These are phyloP conservation scores for Poecile atricapillus DNA, from an alignment of 2,113 vertebrate species.

Conservation along the genomic window DNA sequence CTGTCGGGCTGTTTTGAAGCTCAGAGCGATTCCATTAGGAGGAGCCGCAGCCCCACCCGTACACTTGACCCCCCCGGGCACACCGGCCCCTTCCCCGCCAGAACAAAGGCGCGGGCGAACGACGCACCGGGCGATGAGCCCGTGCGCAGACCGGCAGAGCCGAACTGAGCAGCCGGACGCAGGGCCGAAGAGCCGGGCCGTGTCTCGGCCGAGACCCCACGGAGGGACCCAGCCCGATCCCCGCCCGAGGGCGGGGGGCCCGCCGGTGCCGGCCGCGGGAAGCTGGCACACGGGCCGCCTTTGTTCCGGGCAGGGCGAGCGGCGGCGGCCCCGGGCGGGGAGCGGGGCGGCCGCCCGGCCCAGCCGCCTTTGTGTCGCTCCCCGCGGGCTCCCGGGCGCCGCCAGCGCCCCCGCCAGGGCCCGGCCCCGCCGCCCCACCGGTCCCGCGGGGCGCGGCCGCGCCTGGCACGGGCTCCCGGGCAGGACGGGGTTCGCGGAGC, in stretches of 20 bases:
- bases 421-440: background rate
- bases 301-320: background rate
- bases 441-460: background rate
- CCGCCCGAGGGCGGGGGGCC: background rate
- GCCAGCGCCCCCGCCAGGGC: background rate
- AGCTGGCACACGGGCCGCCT: background rate
- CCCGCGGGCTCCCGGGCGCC: background rate
- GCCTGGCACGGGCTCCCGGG: background rate
- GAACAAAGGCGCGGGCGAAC: constrained; percentile 4
- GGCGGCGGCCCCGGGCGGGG: background rate
- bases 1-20: background rate
- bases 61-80: background rate
- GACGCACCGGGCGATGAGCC: background rate
- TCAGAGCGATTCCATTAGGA: background rate
- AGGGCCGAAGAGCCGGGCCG: background rate
- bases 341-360: background rate
- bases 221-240: no score
- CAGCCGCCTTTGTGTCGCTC: background rate
- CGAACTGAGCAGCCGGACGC: background rate
- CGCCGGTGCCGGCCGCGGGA: background rate
- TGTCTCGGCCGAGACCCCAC: background rate
- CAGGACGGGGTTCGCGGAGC: background rate
- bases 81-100: background rate
- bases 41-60: background rate
- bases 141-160: background rate